phyloP scores from a whole-genome alignment of 2,797 vertebrate genomes.

The Pangasius sanitwongsei region DNA sequence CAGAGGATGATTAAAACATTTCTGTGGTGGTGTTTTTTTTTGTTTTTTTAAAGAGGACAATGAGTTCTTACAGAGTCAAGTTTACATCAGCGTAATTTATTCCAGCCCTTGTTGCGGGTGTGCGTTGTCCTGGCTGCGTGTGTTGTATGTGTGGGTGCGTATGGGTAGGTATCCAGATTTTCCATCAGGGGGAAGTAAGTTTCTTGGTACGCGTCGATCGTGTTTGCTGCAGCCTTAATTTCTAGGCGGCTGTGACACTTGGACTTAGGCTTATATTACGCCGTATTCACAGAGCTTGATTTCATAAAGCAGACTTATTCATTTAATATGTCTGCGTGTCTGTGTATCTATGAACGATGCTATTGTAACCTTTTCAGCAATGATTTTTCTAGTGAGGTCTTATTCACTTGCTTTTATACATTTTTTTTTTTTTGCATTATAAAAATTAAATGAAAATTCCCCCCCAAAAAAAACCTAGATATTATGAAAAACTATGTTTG shows the following conservation, averaged over 20 bases:
- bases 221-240: not conserved
- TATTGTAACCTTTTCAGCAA: not conserved
- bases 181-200: not conserved
- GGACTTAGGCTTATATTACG: not conserved
- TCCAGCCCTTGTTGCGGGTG: not conserved
- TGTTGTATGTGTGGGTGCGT: not conserved
- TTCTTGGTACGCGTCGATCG: not conserved
- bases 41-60: not conserved
- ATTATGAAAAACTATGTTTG: not conserved
- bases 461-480: not conserved
- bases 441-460: not conserved
- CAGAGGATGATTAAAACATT: constrained; percentile 38
- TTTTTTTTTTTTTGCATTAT: not conserved
- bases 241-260: not conserved
- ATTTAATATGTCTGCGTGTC: not conserved
- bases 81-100: constrained; percentile 35
- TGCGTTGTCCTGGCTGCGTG: not conserved
- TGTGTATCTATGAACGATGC: not conserved
- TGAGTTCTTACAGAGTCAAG: constrained; percentile 49
- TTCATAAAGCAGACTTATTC: not conserved
- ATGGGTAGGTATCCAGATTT: not conserved
- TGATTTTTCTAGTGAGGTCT: not conserved
- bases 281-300: not conserved
- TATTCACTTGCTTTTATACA: not conserved
- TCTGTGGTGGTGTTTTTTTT: constrained; percentile 56